Conservation (phyloP, 2,113 vertebrate species). For the Gadus macrocephalus region DNA sequence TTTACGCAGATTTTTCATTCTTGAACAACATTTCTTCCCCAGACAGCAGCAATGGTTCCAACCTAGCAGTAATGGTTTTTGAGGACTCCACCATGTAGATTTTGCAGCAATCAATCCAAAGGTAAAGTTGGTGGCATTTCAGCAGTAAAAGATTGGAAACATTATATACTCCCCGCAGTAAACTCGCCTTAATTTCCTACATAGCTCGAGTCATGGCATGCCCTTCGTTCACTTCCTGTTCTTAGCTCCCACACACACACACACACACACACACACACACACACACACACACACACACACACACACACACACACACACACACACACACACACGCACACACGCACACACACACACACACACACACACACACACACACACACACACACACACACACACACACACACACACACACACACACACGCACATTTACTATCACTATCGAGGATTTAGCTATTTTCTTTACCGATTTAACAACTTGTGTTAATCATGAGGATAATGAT, state of each 20-base stretch:
- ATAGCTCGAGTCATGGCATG: not conserved
- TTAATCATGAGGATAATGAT: no score
- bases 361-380: not conserved
- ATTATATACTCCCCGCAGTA: constrained; percentile 29
- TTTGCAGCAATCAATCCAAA: constrained; percentile 21
- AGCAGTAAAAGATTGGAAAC: constrained; percentile 30
- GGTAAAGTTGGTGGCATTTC: constrained; percentile 51
- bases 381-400: constrained; percentile 1
- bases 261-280: not conserved
- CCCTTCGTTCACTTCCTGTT: no score
- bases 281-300: no score
- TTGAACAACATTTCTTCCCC: constrained; percentile 28
- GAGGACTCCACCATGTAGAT: constrained; percentile 48
- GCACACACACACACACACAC: no score
- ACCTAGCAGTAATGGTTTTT: constrained; percentile 23
- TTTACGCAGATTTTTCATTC: constrained; percentile 33
- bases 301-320: no score
- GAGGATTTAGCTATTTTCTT: no score
- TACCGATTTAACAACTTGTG: no score
- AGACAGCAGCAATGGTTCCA: constrained; percentile 44
- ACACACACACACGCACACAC: no score
- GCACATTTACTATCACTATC: not conserved
- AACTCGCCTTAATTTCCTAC: constrained; percentile 18
- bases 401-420: constrained; percentile 8
- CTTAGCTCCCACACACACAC: not conserved